Percentiles rank a stretch among this genome's conserved stretches.
Conservation (phyloP, 2,797 vertebrate genomes). For the Anomalospiza imberbis region DNA sequence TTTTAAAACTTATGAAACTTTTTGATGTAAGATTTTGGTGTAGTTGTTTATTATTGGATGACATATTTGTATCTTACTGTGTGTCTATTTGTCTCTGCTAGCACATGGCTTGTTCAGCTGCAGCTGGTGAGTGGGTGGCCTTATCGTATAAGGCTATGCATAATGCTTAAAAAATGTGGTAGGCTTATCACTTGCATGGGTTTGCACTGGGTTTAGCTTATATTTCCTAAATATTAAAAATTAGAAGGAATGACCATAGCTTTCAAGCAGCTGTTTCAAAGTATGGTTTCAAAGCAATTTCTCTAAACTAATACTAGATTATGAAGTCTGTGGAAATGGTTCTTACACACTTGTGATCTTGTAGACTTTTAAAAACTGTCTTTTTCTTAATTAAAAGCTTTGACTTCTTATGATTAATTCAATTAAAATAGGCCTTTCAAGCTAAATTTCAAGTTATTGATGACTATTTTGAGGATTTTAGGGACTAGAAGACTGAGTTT, state of each 20-base stretch:
- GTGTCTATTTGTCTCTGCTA: slow-evolving; percentile 6
- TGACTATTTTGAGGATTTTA: background rate
- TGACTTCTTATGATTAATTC: background rate
- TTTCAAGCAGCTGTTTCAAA: background rate
- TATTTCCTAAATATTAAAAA: background rate
- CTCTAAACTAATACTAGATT: background rate
- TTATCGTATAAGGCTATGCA: background rate
- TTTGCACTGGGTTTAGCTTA: background rate
- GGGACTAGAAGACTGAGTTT: background rate
- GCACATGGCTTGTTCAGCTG: slow-evolving; percentile 30
- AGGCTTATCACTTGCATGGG: background rate
- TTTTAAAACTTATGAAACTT: background rate
- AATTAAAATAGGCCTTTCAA: background rate
- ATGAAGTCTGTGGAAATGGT: background rate
- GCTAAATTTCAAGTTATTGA: background rate
- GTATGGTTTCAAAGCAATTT: background rate
- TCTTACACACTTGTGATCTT: rapidly evolving
- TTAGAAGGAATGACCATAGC: background rate
- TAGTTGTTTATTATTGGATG: background rate
- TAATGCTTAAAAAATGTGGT: background rate
- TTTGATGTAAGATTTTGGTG: background rate
- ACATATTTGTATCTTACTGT: background rate
- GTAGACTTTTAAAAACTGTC: background rate
- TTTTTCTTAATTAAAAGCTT: background rate
- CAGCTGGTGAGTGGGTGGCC: slow-evolving; percentile 62